These are phyloP conservation scores for Altica lythri DNA, from an alignment of 2,888 invertebrate genomes.

Conservation along the genomic window DNA sequence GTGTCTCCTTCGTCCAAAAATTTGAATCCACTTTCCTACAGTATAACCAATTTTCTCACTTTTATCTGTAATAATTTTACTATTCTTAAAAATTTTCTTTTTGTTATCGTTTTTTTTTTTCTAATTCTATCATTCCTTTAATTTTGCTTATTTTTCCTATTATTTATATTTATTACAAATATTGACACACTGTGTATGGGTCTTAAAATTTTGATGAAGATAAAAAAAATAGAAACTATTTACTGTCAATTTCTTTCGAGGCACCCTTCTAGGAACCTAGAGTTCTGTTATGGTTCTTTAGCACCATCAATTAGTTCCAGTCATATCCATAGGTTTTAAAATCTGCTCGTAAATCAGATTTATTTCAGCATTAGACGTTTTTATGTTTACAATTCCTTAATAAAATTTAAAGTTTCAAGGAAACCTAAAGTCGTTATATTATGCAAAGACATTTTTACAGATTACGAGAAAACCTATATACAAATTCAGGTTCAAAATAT, in stretches of 20 bases:
- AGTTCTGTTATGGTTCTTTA: slow-evolving; percentile 34
- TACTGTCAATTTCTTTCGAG: not conserved
- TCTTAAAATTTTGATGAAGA: too few relatives aligned
- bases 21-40: too few relatives aligned
- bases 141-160: too few relatives aligned
- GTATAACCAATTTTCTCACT: too few relatives aligned
- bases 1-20: too few relatives aligned
- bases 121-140: too few relatives aligned
- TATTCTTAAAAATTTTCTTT: too few relatives aligned
- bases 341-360: slow-evolving; percentile 29
- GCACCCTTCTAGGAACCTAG: slow-evolving; percentile 29
- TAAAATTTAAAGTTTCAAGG: slow-evolving; percentile 23
- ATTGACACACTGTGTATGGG: too few relatives aligned
- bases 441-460: slow-evolving; percentile 17
- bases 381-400: slow-evolving; percentile 23
- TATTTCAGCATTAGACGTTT: slow-evolving; percentile 30
- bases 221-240: not conserved
- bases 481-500: not conserved
- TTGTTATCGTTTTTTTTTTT: too few relatives aligned
- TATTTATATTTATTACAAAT: too few relatives aligned
- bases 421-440: slow-evolving; percentile 1
- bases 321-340: slow-evolving; percentile 8
- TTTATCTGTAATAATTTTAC: too few relatives aligned
- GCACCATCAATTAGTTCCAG: slow-evolving; percentile 43
- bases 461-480: slow-evolving; percentile 3